Evolutionary conservation across 2,888 invertebrate genomes (phyloP).

Genomic region (Entomobrya multifasciata): DNA sequence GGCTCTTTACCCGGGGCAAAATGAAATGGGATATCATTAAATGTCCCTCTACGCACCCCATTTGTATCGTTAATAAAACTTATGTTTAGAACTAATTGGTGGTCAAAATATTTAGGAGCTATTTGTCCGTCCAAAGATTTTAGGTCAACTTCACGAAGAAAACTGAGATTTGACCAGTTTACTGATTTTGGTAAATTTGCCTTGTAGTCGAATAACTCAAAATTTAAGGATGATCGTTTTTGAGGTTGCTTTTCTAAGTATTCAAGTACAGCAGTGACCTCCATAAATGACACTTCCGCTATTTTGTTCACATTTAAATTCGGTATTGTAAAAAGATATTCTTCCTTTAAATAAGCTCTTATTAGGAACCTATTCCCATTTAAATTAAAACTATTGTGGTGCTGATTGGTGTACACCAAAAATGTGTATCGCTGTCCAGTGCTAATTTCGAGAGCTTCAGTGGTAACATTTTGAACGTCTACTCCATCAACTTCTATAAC

Average conservation of each 20-base stretch:
- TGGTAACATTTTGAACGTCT: conserved; percentile 1
- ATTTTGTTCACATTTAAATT: conserved; percentile 64
- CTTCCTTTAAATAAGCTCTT: conserved; percentile 49
- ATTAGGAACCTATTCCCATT: conserved; percentile 48
- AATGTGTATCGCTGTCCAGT: conserved; percentile 75
- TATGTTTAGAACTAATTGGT: conserved; percentile 45
- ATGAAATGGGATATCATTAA: conserved; percentile 53
- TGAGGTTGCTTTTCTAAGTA: conserved; percentile 30
- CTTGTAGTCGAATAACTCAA: conserved; percentile 10
- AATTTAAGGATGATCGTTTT: not conserved
- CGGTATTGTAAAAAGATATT: conserved; percentile 47
- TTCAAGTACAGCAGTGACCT: conserved; percentile 67
- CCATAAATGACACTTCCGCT: conserved; percentile 54
- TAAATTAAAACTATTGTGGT: too few relatives aligned
- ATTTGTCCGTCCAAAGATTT: conserved; percentile 42
- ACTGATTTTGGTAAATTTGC: not conserved
- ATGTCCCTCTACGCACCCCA: conserved; percentile 53
- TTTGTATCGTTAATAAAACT: conserved; percentile 44
- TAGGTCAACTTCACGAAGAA: conserved; percentile 31
- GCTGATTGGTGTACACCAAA: conserved; percentile 43
- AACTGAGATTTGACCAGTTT: conserved; percentile 3
- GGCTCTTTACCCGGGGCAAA: conserved; percentile 39
- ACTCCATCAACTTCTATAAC: conserved; percentile 74
- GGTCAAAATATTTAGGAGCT: conserved; percentile 59
- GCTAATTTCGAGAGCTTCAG: conserved; percentile 33